A percentile compares a stretch with the other conserved stretches of the same genome.
These are phyloP conservation scores for Punctoribates punctum DNA, from an alignment of 2,888 invertebrate species.

Conservation along the genomic window DNA sequence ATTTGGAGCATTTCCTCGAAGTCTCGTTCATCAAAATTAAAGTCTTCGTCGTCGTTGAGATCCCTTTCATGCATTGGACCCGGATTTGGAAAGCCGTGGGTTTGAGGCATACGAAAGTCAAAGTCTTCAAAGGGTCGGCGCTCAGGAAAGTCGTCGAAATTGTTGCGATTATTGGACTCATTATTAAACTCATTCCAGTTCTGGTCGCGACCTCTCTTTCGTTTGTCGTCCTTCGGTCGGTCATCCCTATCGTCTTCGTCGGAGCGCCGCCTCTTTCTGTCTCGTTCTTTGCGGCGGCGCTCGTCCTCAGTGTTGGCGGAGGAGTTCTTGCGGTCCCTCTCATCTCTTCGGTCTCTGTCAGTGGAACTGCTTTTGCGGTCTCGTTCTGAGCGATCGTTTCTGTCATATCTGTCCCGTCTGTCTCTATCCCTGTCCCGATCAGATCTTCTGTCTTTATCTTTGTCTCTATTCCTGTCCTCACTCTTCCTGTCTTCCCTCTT, in stretches of 20 bases:
- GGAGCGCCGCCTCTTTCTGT: background rate
- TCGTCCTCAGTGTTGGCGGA: background rate
- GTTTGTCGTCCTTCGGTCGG: background rate
- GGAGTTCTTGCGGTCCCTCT: background rate
- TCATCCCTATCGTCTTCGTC: background rate
- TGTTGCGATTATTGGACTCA: background rate
- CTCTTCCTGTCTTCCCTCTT: slow-evolving; percentile 52
- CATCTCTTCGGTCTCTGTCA: background rate
- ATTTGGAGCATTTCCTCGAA: slow-evolving; percentile 40
- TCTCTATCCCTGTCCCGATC: slow-evolving; percentile 20
- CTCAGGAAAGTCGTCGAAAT: background rate
- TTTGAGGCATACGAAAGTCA: background rate
- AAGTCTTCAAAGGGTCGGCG: background rate
- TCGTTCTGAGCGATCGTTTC: background rate
- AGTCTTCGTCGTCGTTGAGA: slow-evolving; percentile 37
- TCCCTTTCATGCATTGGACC: slow-evolving; percentile 9
- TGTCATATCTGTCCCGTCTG: background rate
- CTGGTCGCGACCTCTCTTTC: slow-evolving; percentile 2
- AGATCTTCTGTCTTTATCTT: background rate
- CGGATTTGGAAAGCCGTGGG: background rate
- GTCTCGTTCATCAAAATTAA: slow-evolving; percentile 26
- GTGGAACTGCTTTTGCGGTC: background rate
- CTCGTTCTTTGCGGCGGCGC: background rate
- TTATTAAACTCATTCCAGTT: background rate
- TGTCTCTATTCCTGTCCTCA: slow-evolving; percentile 28